These are phyloP conservation scores for Prorops nasuta DNA, from an alignment of 1,140 invertebrate species.

Conservation along the genomic window DNA sequence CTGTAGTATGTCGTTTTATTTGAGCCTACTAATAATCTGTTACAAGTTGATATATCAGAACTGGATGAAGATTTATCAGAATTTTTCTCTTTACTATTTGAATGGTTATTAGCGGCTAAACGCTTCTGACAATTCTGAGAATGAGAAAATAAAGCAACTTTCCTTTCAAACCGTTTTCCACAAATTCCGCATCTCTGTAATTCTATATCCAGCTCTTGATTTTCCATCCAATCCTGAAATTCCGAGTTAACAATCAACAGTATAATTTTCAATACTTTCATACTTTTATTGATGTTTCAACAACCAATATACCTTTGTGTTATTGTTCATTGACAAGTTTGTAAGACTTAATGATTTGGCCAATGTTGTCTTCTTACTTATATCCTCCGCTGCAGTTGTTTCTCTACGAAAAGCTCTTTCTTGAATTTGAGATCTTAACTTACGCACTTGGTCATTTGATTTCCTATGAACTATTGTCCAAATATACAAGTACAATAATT, in stretches of 20 bases:
- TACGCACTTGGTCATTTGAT: constrained; percentile 62
- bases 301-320: too few species aligned
- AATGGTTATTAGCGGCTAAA: constrained; percentile 37
- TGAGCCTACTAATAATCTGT: too few species aligned
- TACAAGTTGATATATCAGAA: too few species aligned
- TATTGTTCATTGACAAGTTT: too few species aligned
- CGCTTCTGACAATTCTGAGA: constrained; percentile 54
- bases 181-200: constrained; percentile 66
- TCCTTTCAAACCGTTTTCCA: constrained; percentile 66
- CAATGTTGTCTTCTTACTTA: constrained; percentile 14
- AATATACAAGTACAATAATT: not conserved
- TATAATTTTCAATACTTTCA: too few species aligned
- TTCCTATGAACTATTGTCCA: constrained; percentile 54
- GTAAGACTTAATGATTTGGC: constrained; percentile 11
- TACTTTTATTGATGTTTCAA: too few species aligned
- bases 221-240: constrained; percentile 61
- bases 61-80: constrained; percentile 13
- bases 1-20: too few species aligned
- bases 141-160: constrained; percentile 66
- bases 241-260: constrained; percentile 2
- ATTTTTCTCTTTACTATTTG: constrained; percentile 10
- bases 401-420: constrained; percentile 60
- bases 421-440: constrained; percentile 61
- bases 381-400: constrained; percentile 31
- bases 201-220: constrained; percentile 59